Evolutionary conservation across 2,797 vertebrate species (phyloP), one percentile per base, ranked within the genome.

Genomic region (Microchirus variegatus): DNA sequence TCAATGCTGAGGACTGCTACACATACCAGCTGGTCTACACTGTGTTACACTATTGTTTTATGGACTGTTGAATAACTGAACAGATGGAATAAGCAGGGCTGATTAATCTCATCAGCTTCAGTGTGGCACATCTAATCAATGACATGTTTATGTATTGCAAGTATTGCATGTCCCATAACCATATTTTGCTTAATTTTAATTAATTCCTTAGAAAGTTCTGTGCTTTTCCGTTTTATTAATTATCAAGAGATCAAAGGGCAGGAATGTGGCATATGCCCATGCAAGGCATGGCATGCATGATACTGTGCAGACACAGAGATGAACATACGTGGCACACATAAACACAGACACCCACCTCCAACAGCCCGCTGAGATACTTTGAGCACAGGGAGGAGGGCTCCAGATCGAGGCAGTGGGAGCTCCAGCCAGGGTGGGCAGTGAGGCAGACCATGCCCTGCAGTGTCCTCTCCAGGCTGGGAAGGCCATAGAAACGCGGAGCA

Each of bases 401-500:
- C 56, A 84, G 77, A 51, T 84, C 81, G 73, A 87, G 74, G 62
- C 93, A 94, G 61, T 94, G 93, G 15, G 92, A 80, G 79, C 95
- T 99, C 98, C 98, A 99, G n/a, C 89, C 93, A 0, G 96, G 94
- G 53, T 93, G 79, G 0, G 95, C 94, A 5, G 95, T 98, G 70
- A 98, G 90, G 59, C 94, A 93, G 66, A 94, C 95, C 95, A 99
- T 95, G 67, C 94, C 95, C 81, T 86, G 90, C 53, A 99, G 87
- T 0, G 95, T 95, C 83, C 96, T 94, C 91, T 96, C 96, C 57
- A 99, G 89, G 53, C 94, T 96, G 47, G 97, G 97, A 53, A 99
- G 94, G 35, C 97, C 98, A 4, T 99, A 99, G 90, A 99, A 99
- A 65, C 92, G 94, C 0, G 96, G 97, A 1, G 95, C 96, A 10